A percentile compares a stretch with the other conserved stretches of the same genome.
Evolutionary conservation across 2,888 invertebrate species (phyloP).

Genomic region (Campopleginae sp.): DNA sequence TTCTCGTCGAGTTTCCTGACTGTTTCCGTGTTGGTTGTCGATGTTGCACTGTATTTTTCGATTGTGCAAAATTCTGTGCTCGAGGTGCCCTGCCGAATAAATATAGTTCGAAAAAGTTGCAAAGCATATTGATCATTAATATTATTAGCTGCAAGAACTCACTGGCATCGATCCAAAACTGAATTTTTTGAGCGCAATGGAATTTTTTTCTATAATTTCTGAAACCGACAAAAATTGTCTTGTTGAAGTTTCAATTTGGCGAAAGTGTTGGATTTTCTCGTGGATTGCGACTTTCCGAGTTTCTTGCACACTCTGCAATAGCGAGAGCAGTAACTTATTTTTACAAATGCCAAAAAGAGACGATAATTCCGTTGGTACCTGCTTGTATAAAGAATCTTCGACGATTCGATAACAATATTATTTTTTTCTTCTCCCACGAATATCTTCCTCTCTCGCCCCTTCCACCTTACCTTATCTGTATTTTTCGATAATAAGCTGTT

Average conservation of each 20-base stretch:
- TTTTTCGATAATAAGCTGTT: conserved; percentile 81
- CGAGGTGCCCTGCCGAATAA: conserved; percentile 20
- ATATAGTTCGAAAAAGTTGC: neutral
- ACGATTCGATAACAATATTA: conserved; percentile 37
- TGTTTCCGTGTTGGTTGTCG: neutral
- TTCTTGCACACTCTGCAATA: conserved; percentile 68
- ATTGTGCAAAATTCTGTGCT: neutral
- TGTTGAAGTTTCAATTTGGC: conserved; percentile 79
- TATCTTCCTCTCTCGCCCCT: neutral
- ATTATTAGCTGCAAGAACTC: conserved; percentile 53
- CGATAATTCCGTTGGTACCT: conserved; percentile 76
- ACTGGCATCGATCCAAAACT: conserved; percentile 73
- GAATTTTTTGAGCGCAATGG: conserved; percentile 73
- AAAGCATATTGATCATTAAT: conserved; percentile 24
- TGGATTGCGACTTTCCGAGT: conserved; percentile 54
- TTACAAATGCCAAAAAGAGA: conserved; percentile 72
- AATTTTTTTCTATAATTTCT: conserved; percentile 72
- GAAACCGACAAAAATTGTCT: conserved; percentile 71
- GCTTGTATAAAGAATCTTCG: neutral
- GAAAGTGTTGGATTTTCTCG: conserved; percentile 76
- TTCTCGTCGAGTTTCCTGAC: conserved; percentile 34
- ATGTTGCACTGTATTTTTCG: neutral
- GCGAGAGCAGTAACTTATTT: conserved; percentile 75
- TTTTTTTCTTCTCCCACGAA: conserved; percentile 10
- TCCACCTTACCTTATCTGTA: conserved; percentile 80